Percentiles rank a stretch among this genome's conserved stretches.
phyloP scores from a whole-genome alignment of 2,888 invertebrate species.

The Liopterus haemorrhoidalis region DNA sequence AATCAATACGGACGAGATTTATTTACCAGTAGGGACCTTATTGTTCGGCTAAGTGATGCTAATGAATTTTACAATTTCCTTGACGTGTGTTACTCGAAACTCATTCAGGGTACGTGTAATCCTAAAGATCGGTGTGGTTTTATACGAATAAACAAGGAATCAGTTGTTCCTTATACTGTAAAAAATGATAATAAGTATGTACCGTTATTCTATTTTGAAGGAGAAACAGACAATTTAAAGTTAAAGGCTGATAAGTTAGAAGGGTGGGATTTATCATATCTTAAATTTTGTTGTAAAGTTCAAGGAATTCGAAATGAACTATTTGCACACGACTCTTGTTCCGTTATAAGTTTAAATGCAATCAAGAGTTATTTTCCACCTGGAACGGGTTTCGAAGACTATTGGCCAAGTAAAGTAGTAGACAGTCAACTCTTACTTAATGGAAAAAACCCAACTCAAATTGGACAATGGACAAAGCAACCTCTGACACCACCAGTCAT shows the following conservation, averaged over 20 bases:
- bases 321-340: constrained; percentile 85
- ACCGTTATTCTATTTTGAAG: constrained; percentile 84
- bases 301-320: constrained; percentile 87
- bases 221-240: constrained; percentile 86
- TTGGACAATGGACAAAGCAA: constrained; percentile 72
- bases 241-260: constrained; percentile 79
- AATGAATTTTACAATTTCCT: constrained; percentile 86
- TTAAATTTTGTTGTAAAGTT: constrained; percentile 92
- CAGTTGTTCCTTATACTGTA: constrained; percentile 87
- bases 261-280: constrained; percentile 87
- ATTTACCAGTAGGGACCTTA: constrained; percentile 83
- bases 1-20: constrained; percentile 81
- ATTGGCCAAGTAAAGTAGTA: constrained; percentile 86
- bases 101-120: constrained; percentile 64
- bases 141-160: constrained; percentile 86
- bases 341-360: constrained; percentile 83
- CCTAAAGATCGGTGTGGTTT: constrained; percentile 80
- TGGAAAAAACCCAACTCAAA: constrained; percentile 53
- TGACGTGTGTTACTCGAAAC: constrained; percentile 81
- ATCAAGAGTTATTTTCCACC: constrained; percentile 87
- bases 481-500: constrained; percentile 68
- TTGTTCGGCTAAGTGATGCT: constrained; percentile 82
- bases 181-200: constrained; percentile 80
- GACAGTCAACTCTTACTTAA: constrained; percentile 72
- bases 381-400: constrained; percentile 84